Evolutionary conservation across 2,888 invertebrate genomes (phyloP), one percentile per base, ranked within the genome.

Genomic region (Netelia virgata): DNA sequence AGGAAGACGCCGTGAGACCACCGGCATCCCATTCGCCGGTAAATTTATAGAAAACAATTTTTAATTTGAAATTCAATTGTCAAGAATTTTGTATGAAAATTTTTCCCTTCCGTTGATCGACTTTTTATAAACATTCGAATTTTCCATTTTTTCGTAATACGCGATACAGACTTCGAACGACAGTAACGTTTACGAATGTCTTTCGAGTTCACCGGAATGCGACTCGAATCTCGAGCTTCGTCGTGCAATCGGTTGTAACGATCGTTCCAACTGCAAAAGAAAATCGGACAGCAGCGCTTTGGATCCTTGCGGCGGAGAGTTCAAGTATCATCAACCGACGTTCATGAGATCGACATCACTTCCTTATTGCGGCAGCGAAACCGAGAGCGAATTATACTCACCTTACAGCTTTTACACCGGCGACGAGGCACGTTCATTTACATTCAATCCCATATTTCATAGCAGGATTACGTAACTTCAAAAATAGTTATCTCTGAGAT

Each of bases 331-430:
- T 86, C 95, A 95, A 88, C 94, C 95, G 83, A 88, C 91, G 77
- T 95, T 95, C 89, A 94, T 94, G 85, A 94, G 96, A 91, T 95
- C 97, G 63, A 94, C 95, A 89, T 97, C 97, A 2, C 94, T 97
- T 69, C 97, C 97, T 6, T 97, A 97, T 93, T 97, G 97, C 92
- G 97, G 97, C 84, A 97, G 97, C 91, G 97, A 97, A 93, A 95
- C 96, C 77, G 97, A 97, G 93, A 97, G 97, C 76, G 97, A 97
- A 92, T 97, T 97, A 84, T 97, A 97, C 91, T 96, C 97, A 9
- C 97, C 97, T 0, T 97, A 97, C 93, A 96, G 97, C 91, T 97
- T 97, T 93, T 97, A 96, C 91, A 95, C 95, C 87, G 95, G 95
- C 10, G 95, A 94, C 88, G 95, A 96, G 89, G 94, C 95, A 88